phyloP scores from a whole-genome alignment of 2,113 vertebrate species.

The Cricetomys ansorgei region DNA sequence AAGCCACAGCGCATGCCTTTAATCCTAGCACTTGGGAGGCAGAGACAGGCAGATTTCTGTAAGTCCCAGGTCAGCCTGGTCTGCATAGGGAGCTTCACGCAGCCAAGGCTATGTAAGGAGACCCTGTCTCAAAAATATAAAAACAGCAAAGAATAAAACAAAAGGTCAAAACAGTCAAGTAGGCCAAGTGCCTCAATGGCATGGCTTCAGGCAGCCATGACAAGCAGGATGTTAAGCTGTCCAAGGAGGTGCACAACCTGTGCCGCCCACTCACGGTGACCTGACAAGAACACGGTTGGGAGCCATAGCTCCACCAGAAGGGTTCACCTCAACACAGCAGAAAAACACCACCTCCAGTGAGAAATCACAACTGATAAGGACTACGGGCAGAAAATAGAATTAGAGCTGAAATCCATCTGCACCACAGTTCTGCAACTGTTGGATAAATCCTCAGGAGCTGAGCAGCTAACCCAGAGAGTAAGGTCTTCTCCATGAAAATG shows the following conservation, averaged over 20 bases:
- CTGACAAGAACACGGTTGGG: constrained; percentile 96
- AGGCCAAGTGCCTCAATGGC: not conserved
- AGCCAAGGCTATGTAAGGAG: not conserved
- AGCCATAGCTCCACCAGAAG: constrained; percentile 94
- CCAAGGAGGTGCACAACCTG: constrained; percentile 96
- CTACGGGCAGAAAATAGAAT: constrained; percentile 94
- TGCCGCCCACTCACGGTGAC: constrained; percentile 97
- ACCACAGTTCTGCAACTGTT: constrained; percentile 86
- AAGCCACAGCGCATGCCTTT: not conserved
- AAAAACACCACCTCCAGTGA: constrained; percentile 91
- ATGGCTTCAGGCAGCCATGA: constrained; percentile 76
- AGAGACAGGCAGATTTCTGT: not conserved
- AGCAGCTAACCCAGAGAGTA: constrained; percentile 92
- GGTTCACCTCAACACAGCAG: constrained; percentile 93
- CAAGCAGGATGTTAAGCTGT: constrained; percentile 92
- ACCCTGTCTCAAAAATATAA: not conserved
- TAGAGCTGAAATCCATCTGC: constrained; percentile 87
- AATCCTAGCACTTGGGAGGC: not conserved
- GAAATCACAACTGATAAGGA: constrained; percentile 92
- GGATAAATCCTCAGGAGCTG: constrained; percentile 93
- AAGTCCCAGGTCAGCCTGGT: not conserved
- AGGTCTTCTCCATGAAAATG: constrained; percentile 99
- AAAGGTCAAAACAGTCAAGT: not conserved
- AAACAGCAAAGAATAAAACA: not conserved
- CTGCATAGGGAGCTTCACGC: not conserved